Percentiles rank a stretch among this genome's conserved stretches.
Conservation (phyloP, 2,888 invertebrate species). For the Capitulum mitella region DNA sequence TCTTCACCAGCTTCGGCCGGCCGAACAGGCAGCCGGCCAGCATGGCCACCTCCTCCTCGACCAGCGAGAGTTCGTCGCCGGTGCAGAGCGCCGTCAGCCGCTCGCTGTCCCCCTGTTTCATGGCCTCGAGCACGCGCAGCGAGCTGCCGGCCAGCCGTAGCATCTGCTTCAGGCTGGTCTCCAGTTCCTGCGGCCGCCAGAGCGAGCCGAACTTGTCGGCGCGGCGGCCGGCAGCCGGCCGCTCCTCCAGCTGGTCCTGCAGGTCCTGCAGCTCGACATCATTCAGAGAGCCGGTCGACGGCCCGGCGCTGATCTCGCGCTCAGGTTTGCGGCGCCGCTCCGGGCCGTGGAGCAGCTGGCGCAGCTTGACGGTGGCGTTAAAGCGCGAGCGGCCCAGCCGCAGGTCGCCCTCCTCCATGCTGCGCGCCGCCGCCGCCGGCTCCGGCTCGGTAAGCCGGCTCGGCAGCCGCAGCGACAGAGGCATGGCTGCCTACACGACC, state of each 20-base stretch:
- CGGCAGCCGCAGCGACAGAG: neutral
- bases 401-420: constrained; percentile 1
- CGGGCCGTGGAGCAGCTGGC: neutral
- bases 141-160: neutral
- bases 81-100: constrained; percentile 28
- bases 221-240: neutral
- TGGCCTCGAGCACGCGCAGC: constrained; percentile 25
- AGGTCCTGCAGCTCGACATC: neutral
- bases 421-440: neutral
- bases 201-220: neutral
- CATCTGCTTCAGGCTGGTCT: constrained; percentile 6
- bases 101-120: constrained; percentile 32
- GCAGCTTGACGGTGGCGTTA: neutral
- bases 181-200: constrained; percentile 8
- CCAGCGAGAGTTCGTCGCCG: constrained; percentile 28
- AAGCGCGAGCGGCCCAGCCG: neutral
- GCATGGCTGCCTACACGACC: constrained; percentile 8
- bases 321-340: neutral
- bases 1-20: constrained; percentile 29
- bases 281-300: neutral
- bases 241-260: constrained; percentile 7
- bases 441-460: neutral
- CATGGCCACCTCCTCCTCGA: constrained; percentile 33
- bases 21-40: constrained; percentile 34
- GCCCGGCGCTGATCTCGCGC: neutral